These are phyloP conservation scores for Prionailurus viverrinus DNA, from an alignment of 2,113 vertebrate species.

Conservation along the genomic window DNA sequence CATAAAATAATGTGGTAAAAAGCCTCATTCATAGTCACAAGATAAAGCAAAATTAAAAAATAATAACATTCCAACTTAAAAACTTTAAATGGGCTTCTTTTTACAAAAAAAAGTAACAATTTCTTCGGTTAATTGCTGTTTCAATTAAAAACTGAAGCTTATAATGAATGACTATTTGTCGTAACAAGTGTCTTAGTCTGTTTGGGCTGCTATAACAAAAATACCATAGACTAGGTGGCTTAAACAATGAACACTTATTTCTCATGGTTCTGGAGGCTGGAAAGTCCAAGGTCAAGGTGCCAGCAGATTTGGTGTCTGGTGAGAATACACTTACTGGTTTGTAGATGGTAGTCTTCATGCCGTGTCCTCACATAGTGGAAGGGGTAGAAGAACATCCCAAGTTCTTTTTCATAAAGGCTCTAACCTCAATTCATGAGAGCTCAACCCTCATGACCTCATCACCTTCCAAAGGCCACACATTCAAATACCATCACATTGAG, in stretches of 20 bases:
- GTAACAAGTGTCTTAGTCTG: neutral
- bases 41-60: slow-evolving; percentile 24
- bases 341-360: neutral
- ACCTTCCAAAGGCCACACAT: neutral
- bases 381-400: neutral
- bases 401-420: neutral
- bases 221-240: neutral
- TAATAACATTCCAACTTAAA: neutral
- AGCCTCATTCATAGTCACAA: neutral
- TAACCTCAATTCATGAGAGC: neutral
- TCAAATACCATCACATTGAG: neutral
- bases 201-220: neutral
- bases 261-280: neutral
- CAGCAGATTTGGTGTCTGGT: neutral
- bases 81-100: slow-evolving; percentile 33
- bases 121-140: slow-evolving; percentile 23
- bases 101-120: neutral
- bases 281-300: neutral
- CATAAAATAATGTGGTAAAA: neutral
- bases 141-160: neutral
- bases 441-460: neutral
- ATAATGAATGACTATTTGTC: neutral
- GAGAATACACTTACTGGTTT: neutral
- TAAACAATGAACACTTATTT: neutral
- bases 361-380: neutral